Percentiles rank a stretch among this genome's conserved stretches.
Evolutionary conservation across 2,797 vertebrate genomes (phyloP).

Genomic region (Syndactyla subalaris): DNA sequence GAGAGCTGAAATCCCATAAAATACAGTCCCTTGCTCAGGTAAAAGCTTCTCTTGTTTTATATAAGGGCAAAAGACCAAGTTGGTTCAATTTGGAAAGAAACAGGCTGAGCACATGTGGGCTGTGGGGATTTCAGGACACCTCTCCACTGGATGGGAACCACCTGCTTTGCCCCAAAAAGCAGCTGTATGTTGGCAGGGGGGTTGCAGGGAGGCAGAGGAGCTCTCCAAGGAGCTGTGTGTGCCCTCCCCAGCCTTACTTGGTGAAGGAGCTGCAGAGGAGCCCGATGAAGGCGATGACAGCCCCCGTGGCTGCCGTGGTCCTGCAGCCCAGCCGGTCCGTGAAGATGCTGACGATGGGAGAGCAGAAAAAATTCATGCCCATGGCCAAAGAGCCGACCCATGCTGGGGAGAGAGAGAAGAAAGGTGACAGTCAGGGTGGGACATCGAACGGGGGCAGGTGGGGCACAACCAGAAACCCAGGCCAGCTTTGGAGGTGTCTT

Average conservation of each 20-base stretch:
- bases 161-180: not conserved
- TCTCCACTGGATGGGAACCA: not conserved
- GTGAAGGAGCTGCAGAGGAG: constrained; percentile 94
- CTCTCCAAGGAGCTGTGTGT: not conserved
- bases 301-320: constrained; percentile 91
- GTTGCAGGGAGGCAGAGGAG: not conserved
- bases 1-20: not conserved
- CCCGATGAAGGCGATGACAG: constrained; percentile 90
- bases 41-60: not conserved
- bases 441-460: not conserved
- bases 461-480: rapidly evolving
- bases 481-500: not conserved
- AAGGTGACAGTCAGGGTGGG: not conserved
- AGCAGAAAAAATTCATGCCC: constrained; percentile 99
- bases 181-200: not conserved
- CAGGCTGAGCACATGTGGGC: rapidly evolving
- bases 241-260: constrained; percentile 82
- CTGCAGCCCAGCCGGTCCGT: constrained; percentile 95
- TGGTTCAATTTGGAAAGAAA: not conserved
- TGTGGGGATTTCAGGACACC: not conserved
- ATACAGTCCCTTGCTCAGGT: not conserved
- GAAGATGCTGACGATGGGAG: constrained; percentile 98
- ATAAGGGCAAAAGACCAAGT: not conserved
- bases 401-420: constrained; percentile 77
- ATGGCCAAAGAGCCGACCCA: constrained; percentile 96